Conservation (phyloP, 2,888 invertebrate genomes). For the Piscicola geometra region DNA sequence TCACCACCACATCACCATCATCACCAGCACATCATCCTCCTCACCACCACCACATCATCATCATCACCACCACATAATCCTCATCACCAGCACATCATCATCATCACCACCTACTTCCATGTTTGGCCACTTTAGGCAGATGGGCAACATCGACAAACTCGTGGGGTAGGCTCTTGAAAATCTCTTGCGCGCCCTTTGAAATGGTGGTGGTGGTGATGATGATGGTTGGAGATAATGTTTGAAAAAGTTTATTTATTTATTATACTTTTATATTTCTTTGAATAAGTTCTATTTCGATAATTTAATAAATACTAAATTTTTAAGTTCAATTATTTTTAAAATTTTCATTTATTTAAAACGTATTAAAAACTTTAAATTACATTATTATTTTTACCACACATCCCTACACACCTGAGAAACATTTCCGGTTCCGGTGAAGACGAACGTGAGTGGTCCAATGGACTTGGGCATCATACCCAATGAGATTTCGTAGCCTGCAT, state of each 20-base stretch:
- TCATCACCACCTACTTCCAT: constrained; percentile 71
- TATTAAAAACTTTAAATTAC: too few relatives aligned
- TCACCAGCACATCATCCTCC: background rate
- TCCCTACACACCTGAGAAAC: constrained; percentile 70
- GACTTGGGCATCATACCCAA: constrained; percentile 94
- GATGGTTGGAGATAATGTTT: too few relatives aligned
- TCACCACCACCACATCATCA: background rate
- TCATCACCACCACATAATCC: too few relatives aligned
- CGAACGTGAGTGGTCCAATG: constrained; percentile 90
- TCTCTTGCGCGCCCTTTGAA: constrained; percentile 61
- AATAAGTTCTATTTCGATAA: too few relatives aligned
- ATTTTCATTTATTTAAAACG: too few relatives aligned
- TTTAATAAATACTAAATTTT: too few relatives aligned
- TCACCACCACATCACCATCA: background rate
- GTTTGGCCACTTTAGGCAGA: constrained; percentile 88
- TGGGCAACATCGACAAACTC: constrained; percentile 95
- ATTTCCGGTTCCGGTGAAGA: constrained; percentile 96
- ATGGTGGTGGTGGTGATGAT: too few relatives aligned
- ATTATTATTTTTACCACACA: background rate
- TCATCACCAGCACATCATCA: background rate
- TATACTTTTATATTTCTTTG: too few relatives aligned
- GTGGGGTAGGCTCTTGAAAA: constrained; percentile 92
- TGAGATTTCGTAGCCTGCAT: constrained; percentile 97
- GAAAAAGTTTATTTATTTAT: too few relatives aligned
- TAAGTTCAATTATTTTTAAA: too few relatives aligned